Base-by-base conservation (phyloP, 2,113 vertebrate species). In the Ailuropoda melanoleuca region DNA sequence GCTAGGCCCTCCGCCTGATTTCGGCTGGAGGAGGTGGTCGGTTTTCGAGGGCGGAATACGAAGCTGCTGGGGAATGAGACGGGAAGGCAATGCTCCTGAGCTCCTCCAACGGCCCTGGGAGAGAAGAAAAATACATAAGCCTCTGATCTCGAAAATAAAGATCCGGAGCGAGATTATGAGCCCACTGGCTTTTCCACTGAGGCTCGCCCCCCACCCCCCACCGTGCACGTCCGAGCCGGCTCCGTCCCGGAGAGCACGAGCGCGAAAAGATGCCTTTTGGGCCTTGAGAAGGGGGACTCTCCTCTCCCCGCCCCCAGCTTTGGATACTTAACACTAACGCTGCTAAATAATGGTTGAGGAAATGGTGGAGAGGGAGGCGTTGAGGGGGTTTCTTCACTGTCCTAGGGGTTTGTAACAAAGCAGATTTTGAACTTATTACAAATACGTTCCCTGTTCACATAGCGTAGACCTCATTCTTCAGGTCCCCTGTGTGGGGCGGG, bases 341-440 rank as follows among this genome's bases (percentile, higher is more conserved):
- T 87, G 56, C 31, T 5, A 13, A 62, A 58, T 53, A 72, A 88
- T 62, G 26, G 37, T 4, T 43, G 62, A 93, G 88, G 86, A 88
- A 60, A 68, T 12, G 18, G 18, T 48, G 37, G 75, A 29, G 14
- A 70, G 13, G 68, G 34, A 37, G 46, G 39, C 53, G 48, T 14
- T 2, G 2, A 70, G n/a, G 37, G 34, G 3, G 6, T 10, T 58
- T 64, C 39, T 56, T 24, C n/a, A 46, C 24, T 29, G 53, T n/a
- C 55, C n/a, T n/a, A 37, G 77, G 43, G 56, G 29, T 70, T 77
- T 62, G 58, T 39, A 55, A 92, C 55, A 53, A 95, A 90, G 83
- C 31, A 53, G 90, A 62, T 66, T 68, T 60, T 86, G 24, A 70
- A 80, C 12, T 77, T 74, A 31, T 15, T 46, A 31, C 82, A 86